Percentiles rank a stretch among this genome's conserved stretches.
These are phyloP conservation scores for Ernsta delagoae DNA, from an alignment of 2,888 invertebrate species.

Conservation along the genomic window DNA sequence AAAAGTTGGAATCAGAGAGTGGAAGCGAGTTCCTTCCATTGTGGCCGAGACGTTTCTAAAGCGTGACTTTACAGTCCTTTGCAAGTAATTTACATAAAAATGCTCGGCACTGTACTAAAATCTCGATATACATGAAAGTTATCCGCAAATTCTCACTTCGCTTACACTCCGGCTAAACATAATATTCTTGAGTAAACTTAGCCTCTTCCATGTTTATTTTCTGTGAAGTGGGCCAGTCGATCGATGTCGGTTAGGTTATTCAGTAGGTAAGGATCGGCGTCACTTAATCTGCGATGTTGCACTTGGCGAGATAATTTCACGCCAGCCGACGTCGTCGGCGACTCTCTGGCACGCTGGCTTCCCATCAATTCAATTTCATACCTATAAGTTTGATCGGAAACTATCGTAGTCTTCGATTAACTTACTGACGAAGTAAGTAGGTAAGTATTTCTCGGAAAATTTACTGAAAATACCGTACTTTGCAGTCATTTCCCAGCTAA, in stretches of 20 bases:
- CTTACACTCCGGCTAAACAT: slow-evolving; percentile 24
- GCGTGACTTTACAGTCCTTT: slow-evolving; percentile 35
- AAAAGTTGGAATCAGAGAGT: slow-evolving; percentile 34
- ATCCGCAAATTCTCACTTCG: slow-evolving; percentile 35
- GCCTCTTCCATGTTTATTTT: slow-evolving; percentile 50
- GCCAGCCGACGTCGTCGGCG: slow-evolving; percentile 50
- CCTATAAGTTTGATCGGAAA: slow-evolving; percentile 55
- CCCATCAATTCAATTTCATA: slow-evolving; percentile 71
- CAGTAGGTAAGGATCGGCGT: slow-evolving; percentile 55
- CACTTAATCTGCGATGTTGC: slow-evolving; percentile 72
- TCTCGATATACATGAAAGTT: slow-evolving; percentile 36
- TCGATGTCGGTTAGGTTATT: slow-evolving; percentile 56
- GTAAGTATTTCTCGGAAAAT: slow-evolving; percentile 27
- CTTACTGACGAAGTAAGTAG: slow-evolving; percentile 26
- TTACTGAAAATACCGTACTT: neutral
- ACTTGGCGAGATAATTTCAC: slow-evolving; percentile 71
- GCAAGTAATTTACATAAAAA: slow-evolving; percentile 39
- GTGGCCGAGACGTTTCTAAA: slow-evolving; percentile 36
- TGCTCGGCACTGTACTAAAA: slow-evolving; percentile 30
- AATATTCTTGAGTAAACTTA: slow-evolving; percentile 36
- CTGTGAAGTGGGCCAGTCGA: slow-evolving; percentile 61
- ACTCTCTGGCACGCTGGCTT: slow-evolving; percentile 48
- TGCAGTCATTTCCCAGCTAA: neutral
- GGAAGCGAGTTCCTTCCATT: slow-evolving; percentile 35
- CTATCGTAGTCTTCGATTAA: slow-evolving; percentile 37